Percentiles rank a stretch among this genome's conserved stretches.
Conservation (phyloP, 2,797 vertebrate genomes). For the Malurus splendens region DNA sequence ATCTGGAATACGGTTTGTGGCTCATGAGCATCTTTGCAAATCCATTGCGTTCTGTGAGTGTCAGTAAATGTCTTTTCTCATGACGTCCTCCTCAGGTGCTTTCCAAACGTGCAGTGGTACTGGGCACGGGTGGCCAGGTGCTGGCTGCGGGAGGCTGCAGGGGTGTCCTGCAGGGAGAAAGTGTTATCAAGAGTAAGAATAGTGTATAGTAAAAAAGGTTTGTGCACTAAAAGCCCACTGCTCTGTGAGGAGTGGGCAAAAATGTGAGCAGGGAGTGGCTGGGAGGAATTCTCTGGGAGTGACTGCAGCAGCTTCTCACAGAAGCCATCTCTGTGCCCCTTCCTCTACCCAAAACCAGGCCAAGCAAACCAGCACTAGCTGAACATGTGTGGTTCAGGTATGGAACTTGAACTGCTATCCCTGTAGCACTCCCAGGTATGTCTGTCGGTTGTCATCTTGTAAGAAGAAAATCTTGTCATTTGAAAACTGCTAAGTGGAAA, state of each 20-base stretch:
- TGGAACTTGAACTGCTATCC: not conserved
- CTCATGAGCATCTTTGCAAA: not conserved
- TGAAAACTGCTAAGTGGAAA: slow-evolving; percentile 23
- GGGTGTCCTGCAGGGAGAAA: too few species aligned
- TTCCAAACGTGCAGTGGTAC: not conserved
- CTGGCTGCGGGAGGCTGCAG: not conserved
- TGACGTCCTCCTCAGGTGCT: not conserved
- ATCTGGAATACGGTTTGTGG: not conserved
- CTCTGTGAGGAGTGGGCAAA: not conserved
- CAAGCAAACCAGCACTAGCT: not conserved
- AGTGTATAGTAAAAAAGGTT: too few species aligned
- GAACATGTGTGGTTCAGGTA: not conserved
- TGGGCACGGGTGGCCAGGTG: not conserved
- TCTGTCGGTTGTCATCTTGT: not conserved
- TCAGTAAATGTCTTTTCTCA: not conserved
- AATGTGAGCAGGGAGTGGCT: not conserved
- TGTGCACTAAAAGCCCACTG: too few species aligned
- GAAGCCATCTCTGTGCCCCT: too few species aligned
- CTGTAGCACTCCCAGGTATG: not conserved
- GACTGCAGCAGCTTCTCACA: not conserved
- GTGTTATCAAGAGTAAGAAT: too few species aligned
- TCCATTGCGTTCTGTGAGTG: fast-evolving
- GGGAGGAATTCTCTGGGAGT: not conserved
- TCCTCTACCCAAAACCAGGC: too few species aligned
- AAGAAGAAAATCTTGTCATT: not conserved